Base-by-base conservation (phyloP, 2,113 vertebrate genomes). In the Xiphophorus hellerii region DNA sequence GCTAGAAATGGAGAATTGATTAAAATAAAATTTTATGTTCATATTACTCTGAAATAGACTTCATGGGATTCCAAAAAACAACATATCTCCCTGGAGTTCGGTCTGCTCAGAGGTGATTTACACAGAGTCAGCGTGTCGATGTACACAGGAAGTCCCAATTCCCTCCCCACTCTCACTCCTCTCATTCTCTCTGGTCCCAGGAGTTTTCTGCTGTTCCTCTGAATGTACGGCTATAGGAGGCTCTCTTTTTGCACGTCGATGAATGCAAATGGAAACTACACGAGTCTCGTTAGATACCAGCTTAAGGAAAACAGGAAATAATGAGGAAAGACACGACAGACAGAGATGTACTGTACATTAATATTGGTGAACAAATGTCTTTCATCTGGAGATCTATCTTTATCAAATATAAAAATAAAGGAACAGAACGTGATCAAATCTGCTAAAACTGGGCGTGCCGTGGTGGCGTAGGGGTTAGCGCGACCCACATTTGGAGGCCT, bases 71-170 rank as follows among this genome's bases (percentile, higher is more conserved):
- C 31, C 28, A 35, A 20, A 68, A 31, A 33, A 2, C 25, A 29
- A 14, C 60, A 62, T 33, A 35, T 72, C 30, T 63, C 70, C 73
- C 64, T 42, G 61, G 27, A 17, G 1, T 75, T 80, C 69, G 14
- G 70, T 71, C 31, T 78, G 71, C 12, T 75, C 69, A 2, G 73
- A 62, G 81, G 71, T 77, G 71, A 84, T 87, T 86, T 78, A 84
- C 67, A 80, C 66, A n/a, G 60, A 75, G 76, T 62, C 77, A 60
- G 67, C 30, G 29, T 71, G 77, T 89, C 54, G 58, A 87, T 78
- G 60, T 77, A 82, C 77, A 91, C 82, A 86, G 84, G 80, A 83
- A 88, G 78, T 87, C 90, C 86, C 87, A 89, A 90, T 84, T 90
- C 86, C 84, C 88, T 31, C 62, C 83, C 78, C 85, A 91, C 86